A percentile compares a stretch with the other conserved stretches of the same genome.
phyloP scores from a whole-genome alignment of 1,140 invertebrate species.

The Hycleus phaleratus region DNA sequence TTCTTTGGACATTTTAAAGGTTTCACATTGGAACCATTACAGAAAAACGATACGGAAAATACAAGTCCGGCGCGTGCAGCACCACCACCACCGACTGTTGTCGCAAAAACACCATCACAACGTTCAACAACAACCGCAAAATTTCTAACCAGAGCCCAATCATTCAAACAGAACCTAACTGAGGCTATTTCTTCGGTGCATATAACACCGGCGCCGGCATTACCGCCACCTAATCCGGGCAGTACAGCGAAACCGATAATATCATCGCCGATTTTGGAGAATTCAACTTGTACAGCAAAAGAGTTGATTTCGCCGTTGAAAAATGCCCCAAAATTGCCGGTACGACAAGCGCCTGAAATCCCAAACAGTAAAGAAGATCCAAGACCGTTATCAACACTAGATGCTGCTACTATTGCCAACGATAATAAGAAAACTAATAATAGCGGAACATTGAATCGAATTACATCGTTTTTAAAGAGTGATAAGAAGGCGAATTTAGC shows the following conservation, averaged over 20 bases:
- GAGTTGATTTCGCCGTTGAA: constrained; percentile 53
- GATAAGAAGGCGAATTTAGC: constrained; percentile 45
- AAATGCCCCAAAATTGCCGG: constrained; percentile 46
- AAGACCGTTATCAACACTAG: constrained; percentile 46
- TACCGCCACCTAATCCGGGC: constrained; percentile 51
- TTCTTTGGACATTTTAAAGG: constrained; percentile 81
- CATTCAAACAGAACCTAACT: constrained; percentile 26
- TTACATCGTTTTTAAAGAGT: constrained; percentile 67
- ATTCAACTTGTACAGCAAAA: constrained; percentile 68
- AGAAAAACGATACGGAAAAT: constrained; percentile 42
- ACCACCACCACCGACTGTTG: constrained; percentile 43
- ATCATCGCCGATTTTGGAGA: constrained; percentile 68
- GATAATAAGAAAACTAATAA: constrained; percentile 43
- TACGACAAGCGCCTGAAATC: constrained; percentile 47
- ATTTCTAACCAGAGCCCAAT: constrained; percentile 29
- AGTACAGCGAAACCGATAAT: constrained; percentile 62
- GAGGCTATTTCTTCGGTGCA: constrained; percentile 40
- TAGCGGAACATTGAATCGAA: constrained; percentile 53
- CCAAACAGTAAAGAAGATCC: constrained; percentile 33
- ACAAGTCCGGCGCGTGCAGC: constrained; percentile 36
- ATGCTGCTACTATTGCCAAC: constrained; percentile 40
- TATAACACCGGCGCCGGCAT: constrained; percentile 45
- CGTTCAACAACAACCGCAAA: not conserved
- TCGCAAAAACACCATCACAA: constrained; percentile 14
- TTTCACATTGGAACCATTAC: constrained; percentile 64